These are phyloP conservation scores for Rhodinocichla rosea DNA, from an alignment of 2,113 vertebrate genomes.

Conservation along the genomic window DNA sequence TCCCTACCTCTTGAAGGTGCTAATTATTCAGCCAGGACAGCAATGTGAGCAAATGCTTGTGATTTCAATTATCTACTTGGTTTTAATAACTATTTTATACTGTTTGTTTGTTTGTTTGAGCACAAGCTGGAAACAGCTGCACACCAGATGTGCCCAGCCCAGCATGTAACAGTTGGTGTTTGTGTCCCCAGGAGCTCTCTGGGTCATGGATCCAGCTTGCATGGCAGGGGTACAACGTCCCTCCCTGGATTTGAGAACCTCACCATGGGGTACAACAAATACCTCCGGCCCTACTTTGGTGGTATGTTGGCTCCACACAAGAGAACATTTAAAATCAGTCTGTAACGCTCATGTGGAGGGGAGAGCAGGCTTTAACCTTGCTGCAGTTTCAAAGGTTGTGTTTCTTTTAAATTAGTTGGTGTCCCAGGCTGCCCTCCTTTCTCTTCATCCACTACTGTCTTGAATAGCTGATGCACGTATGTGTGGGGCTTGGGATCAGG, in stretches of 20 bases:
- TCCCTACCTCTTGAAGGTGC: neutral
- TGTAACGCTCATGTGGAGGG: neutral
- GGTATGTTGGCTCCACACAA: conserved; percentile 65
- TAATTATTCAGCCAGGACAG: neutral
- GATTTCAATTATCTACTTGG: neutral
- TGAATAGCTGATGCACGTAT: rapidly evolving
- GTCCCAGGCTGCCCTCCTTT: neutral
- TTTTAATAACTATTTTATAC: neutral
- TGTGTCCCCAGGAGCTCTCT: conserved; percentile 63
- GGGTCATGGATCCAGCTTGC: conserved; percentile 46
- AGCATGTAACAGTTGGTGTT: rapidly evolving
- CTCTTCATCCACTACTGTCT: neutral
- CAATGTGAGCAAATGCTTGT: neutral
- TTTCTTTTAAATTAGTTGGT: neutral
- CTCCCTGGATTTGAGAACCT: conserved; percentile 88
- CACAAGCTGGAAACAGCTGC: neutral
- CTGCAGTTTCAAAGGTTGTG: neutral
- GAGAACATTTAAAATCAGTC: neutral
- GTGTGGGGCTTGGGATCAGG: neutral
- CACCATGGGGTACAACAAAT: conserved; percentile 90
- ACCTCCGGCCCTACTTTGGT: conserved; percentile 89
- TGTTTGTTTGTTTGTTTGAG: neutral
- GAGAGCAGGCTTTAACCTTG: neutral
- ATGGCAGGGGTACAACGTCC: conserved; percentile 71
- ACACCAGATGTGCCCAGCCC: neutral